Evolutionary conservation across 2,888 invertebrate genomes (phyloP).

Genomic region (Torymus tubicola): DNA sequence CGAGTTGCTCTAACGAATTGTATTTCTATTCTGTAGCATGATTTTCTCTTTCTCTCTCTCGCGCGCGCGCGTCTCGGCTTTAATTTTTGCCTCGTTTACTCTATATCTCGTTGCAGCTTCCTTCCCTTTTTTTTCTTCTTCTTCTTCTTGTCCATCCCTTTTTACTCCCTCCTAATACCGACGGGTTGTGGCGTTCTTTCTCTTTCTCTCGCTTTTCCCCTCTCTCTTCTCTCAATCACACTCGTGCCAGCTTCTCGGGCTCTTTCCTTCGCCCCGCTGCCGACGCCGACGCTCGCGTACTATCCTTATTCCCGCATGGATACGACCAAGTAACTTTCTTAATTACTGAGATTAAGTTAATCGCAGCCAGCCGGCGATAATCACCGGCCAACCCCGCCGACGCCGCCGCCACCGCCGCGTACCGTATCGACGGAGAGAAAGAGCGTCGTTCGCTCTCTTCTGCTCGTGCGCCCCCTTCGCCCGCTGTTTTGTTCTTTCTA

Average conservation of each 20-base stretch:
- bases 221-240: conserved; percentile 43
- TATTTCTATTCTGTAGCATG: conserved; percentile 6
- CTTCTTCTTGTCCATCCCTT: neutral
- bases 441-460: conserved; percentile 39
- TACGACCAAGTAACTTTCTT: conserved; percentile 72
- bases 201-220: conserved; percentile 1
- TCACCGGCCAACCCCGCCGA: conserved; percentile 65
- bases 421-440: conserved; percentile 41
- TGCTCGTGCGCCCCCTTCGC: conserved; percentile 27
- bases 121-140: conserved; percentile 23
- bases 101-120: conserved; percentile 50
- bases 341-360: conserved; percentile 75
- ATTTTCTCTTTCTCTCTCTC: neutral
- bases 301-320: conserved; percentile 69
- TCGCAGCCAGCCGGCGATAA: conserved; percentile 73
- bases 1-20: neutral
- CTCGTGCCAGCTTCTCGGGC: conserved; percentile 43
- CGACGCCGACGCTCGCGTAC: neutral
- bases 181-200: neutral
- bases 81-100: conserved; percentile 52
- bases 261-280: conserved; percentile 57
- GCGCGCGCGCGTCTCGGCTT: conserved; percentile 3
- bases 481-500: conserved; percentile 2
- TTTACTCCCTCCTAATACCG: neutral
- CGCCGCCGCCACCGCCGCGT: neutral